Base-by-base conservation (phyloP, 2,113 vertebrate species). In the Taurulus bubalis region DNA sequence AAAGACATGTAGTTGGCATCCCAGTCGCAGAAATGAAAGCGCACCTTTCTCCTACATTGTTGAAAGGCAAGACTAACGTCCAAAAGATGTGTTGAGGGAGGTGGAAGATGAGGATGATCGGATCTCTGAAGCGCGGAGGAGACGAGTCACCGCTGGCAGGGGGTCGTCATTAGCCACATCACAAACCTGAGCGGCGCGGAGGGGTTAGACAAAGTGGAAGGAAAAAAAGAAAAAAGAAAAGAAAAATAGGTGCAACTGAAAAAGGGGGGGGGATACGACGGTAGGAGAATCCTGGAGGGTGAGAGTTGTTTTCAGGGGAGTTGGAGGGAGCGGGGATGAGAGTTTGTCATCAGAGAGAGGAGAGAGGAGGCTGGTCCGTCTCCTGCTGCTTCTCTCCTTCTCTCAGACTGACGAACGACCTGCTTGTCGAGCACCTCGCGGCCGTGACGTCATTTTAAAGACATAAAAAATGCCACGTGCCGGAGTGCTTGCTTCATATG, bases 401-500 rank as follows among this genome's bases (percentile, higher is more conserved):
- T 90, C 87, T 86, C 87, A 83, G 82, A 90, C 91, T 93, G 93
- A 94, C 90, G 92, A 92, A 85, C 94, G 91, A 91, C 89, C 92
- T 91, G 92, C 89, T 90, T 80, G 93, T 90, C 80, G 85, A 87
- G 92, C 87, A 81, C 91, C 85, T 71, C 80, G 80, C 83, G 80
- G 83, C 80, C 71, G 89, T 95, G 94, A 95, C 94, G 95, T 95
- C 94, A 95, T 82, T 91, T 90, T 85, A 93, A 93, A 94, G 89
- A 78, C 80, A 72, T 80, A n/a, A 53, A 51, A 51, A 53, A 53
- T 9, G 89, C 89, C 89, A 86, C 81, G 79, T 76, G 89, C 70
- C 7, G 24, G 66, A 65, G 73, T 36, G 83, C 45, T 24, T 42
- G n/a, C 75, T 77, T 88, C 79, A 82, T 12, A 34, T 9, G 71